Percentiles rank a stretch among this genome's conserved stretches.
phyloP scores from a whole-genome alignment of 2,113 vertebrate species.

The Ictalurus punctatus region DNA sequence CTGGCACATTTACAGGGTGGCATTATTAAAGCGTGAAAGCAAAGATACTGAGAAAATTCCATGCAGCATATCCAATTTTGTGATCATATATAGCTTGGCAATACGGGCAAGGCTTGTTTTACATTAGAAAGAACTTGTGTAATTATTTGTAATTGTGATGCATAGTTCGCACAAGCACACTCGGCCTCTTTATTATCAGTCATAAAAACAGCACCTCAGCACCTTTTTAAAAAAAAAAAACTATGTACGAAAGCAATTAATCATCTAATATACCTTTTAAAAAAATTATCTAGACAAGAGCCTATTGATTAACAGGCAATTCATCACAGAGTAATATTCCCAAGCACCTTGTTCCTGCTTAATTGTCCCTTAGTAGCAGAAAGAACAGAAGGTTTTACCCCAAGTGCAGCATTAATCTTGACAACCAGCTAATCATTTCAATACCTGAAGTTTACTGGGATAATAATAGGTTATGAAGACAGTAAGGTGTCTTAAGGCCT shows the following conservation, averaged over 20 bases:
- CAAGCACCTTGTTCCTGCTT: not conserved
- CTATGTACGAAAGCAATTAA: not conserved
- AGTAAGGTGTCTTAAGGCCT: not conserved
- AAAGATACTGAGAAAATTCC: not conserved
- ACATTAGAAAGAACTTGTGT: no score
- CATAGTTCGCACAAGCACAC: not conserved
- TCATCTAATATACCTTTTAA: not conserved
- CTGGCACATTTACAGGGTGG: constrained; percentile 27
- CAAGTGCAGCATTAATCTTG: not conserved
- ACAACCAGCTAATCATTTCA: constrained; percentile 6
- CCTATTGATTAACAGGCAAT: not conserved
- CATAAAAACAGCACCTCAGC: not conserved
- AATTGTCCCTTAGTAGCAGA: constrained; percentile 12
- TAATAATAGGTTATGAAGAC: constrained; percentile 11
- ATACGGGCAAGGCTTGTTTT: not conserved
- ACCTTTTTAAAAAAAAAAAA: no score
- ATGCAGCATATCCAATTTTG: not conserved
- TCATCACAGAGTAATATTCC: not conserved
- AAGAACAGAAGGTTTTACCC: constrained; percentile 10
- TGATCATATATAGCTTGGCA: not conserved
- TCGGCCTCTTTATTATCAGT: not conserved
- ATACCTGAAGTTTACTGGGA: not conserved
- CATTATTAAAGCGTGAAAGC: constrained; percentile 11
- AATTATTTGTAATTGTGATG: not conserved
- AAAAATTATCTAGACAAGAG: not conserved